These are phyloP conservation scores for Eulacestoma nigropectus DNA, from an alignment of 2,113 vertebrate genomes.

Conservation along the genomic window DNA sequence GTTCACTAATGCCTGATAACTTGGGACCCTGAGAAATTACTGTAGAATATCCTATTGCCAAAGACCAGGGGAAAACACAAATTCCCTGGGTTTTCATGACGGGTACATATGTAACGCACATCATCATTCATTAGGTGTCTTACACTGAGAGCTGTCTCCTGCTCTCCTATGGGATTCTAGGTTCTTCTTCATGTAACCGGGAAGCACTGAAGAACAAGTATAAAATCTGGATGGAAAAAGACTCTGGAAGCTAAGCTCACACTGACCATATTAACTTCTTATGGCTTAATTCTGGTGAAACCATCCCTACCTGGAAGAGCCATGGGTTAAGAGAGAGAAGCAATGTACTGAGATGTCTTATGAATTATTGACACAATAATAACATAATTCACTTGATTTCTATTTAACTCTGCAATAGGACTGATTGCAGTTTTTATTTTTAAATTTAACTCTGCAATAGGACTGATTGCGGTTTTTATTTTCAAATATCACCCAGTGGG, in stretches of 20 bases:
- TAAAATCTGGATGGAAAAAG: neutral
- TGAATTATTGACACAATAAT: neutral
- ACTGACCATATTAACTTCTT: neutral
- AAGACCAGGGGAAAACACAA: neutral
- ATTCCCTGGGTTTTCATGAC: neutral
- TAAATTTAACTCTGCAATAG: neutral
- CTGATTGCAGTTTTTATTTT: neutral
- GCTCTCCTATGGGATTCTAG: fast-evolving
- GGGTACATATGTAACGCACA: fast-evolving
- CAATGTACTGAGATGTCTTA: neutral
- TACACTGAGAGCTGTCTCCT: neutral
- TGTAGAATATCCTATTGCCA: neutral
- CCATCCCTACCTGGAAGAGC: neutral
- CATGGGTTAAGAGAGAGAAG: neutral
- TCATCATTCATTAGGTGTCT: neutral
- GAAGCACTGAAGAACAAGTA: neutral
- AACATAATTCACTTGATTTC: neutral
- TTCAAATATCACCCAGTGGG: neutral
- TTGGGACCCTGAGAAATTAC: neutral
- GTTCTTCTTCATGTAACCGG: neutral
- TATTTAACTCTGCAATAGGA: neutral
- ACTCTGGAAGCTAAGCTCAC: neutral
- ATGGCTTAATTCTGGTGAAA: neutral
- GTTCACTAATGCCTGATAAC: neutral
- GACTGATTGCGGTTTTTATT: neutral